These are phyloP conservation scores for Exocentrus adspersus DNA, from an alignment of 2,888 invertebrate species.

Conservation along the genomic window DNA sequence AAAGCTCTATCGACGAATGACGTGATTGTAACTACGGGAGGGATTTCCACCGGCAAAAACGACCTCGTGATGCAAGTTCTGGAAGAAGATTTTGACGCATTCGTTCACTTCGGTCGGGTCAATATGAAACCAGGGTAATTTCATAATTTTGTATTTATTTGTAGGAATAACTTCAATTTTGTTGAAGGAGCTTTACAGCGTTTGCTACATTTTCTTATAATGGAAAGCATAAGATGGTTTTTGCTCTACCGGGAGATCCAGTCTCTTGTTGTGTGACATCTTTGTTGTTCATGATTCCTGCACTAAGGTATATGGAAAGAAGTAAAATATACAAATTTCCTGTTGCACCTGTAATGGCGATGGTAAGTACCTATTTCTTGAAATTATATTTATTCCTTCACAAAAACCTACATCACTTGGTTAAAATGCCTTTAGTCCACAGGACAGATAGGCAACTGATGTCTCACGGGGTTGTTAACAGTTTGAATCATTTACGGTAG, in stretches of 20 bases:
- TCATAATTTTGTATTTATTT: no score
- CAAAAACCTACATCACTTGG: no score
- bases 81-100: slow-evolving; percentile 76
- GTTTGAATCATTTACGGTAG: no score
- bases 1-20: slow-evolving; percentile 71
- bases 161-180: no score
- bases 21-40: slow-evolving; percentile 90
- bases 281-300: slow-evolving; percentile 85
- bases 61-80: slow-evolving; percentile 89
- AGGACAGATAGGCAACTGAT: no score
- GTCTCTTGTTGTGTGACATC: slow-evolving; percentile 93
- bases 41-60: slow-evolving; percentile 98
- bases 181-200: slow-evolving; percentile 94
- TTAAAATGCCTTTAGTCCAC: no score
- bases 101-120: slow-evolving; percentile 86
- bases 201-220: slow-evolving; percentile 82
- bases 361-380: neutral
- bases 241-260: slow-evolving; percentile 93
- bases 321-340: slow-evolving; percentile 41
- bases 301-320: slow-evolving; percentile 64
- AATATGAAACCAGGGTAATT: slow-evolving; percentile 97
- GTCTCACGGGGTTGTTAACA: no score
- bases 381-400: no score
- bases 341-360: slow-evolving; percentile 31
- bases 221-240: slow-evolving; percentile 75